These are phyloP conservation scores for Hestina assimilis DNA, from an alignment of 1,140 invertebrate genomes.

Conservation along the genomic window DNA sequence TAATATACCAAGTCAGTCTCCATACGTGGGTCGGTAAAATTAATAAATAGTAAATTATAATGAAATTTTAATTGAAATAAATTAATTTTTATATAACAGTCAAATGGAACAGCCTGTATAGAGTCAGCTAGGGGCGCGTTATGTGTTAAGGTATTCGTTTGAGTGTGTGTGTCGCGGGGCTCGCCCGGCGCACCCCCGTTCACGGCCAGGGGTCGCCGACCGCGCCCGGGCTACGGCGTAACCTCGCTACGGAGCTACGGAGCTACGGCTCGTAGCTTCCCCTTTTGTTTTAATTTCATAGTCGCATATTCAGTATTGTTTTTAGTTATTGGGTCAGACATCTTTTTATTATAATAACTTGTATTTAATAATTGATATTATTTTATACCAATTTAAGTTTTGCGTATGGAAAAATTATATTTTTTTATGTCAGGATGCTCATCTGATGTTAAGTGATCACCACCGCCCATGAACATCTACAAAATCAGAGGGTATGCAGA, in stretches of 20 bases:
- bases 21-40: too few relatives aligned
- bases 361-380: constrained; percentile 17
- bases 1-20: too few relatives aligned
- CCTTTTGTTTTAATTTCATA: constrained; percentile 62
- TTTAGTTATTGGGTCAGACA: constrained; percentile 58
- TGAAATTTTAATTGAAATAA: too few relatives aligned
- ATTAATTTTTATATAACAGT: too few relatives aligned
- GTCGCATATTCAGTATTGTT: constrained; percentile 44
- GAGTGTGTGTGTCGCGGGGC: constrained; percentile 37
- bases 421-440: too few relatives aligned
- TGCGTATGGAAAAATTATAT: too few relatives aligned
- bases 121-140: constrained; percentile 45
- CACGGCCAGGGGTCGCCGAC: constrained; percentile 75
- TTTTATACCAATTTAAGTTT: not conserved
- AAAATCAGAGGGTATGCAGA: too few relatives aligned
- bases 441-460: too few relatives aligned
- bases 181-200: constrained; percentile 68
- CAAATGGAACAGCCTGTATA: constrained; percentile 37
- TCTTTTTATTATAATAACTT: constrained; percentile 16
- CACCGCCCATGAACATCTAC: too few relatives aligned
- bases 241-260: constrained; percentile 66
- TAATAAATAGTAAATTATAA: too few relatives aligned
- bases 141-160: constrained; percentile 22
- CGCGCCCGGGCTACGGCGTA: constrained; percentile 69
- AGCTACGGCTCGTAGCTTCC: constrained; percentile 61